Percentiles rank a stretch among this genome's conserved stretches.
Evolutionary conservation across 1,140 invertebrate species (phyloP).

Genomic region (Bicyclus anynana): DNA sequence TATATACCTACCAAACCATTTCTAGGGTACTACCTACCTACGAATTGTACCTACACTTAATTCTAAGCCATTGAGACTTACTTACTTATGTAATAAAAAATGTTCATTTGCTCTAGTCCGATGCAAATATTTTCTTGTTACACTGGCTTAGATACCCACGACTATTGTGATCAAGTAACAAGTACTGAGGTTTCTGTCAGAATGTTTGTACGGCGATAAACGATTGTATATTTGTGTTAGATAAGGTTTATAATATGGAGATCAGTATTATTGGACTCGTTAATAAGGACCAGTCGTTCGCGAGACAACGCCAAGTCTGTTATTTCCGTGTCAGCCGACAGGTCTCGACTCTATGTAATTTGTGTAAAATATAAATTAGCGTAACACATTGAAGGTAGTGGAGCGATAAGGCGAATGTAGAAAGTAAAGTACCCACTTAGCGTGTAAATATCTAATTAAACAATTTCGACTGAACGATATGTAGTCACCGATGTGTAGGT

Average conservation of each 20-base stretch:
- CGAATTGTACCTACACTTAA: no score
- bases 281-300: constrained; percentile 10
- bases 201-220: not conserved
- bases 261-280: constrained; percentile 1
- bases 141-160: no score
- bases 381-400: not conserved
- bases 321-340: not conserved
- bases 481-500: constrained; percentile 13
- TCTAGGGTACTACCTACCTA: no score
- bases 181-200: no score
- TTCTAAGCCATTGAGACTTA: no score
- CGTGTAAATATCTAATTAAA: constrained; percentile 18
- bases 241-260: not conserved
- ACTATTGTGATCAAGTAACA: not conserved
- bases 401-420: constrained; percentile 4
- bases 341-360: not conserved
- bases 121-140: no score
- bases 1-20: no score
- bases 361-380: constrained; percentile 8
- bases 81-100: no score
- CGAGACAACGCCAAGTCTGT: not conserved
- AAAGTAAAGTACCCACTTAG: constrained; percentile 11
- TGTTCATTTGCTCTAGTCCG: no score
- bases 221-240: not conserved
- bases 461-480: constrained; percentile 16